phyloP scores from a whole-genome alignment of 2,888 invertebrate species.

The Psylliodes chrysocephalus region DNA sequence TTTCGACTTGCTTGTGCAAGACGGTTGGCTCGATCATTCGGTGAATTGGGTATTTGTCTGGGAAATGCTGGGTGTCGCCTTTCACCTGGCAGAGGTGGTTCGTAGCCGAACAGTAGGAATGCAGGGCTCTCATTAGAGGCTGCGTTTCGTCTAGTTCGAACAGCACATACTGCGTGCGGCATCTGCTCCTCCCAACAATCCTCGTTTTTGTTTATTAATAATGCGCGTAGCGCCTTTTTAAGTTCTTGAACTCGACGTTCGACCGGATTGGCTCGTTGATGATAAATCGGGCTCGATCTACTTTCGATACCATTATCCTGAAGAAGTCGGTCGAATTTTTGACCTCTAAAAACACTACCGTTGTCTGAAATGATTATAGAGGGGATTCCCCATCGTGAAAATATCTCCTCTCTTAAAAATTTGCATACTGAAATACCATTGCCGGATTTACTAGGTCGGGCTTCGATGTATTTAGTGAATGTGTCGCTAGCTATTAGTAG shows the following conservation, averaged over 20 bases:
- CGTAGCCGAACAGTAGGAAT: background rate
- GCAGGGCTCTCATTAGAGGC: background rate
- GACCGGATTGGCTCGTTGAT: slow-evolving; percentile 46
- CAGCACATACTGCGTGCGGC: background rate
- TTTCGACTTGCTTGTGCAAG: background rate
- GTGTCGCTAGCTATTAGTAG: slow-evolving; percentile 14
- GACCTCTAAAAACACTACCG: slow-evolving; percentile 7
- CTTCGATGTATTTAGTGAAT: slow-evolving; percentile 25
- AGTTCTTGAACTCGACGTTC: slow-evolving; percentile 47
- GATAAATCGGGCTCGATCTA: slow-evolving; percentile 39
- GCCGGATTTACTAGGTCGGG: background rate
- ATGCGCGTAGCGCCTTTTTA: slow-evolving; percentile 33
- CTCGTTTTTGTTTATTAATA: background rate
- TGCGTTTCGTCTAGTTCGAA: background rate
- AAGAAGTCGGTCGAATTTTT: background rate
- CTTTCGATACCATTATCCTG: background rate
- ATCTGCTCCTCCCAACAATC: background rate
- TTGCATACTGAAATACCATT: background rate
- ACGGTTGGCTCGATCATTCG: background rate
- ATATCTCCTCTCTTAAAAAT: background rate
- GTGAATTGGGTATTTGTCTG: background rate
- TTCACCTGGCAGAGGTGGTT: background rate
- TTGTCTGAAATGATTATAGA: slow-evolving; percentile 29
- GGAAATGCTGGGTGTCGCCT: background rate
- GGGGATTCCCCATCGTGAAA: slow-evolving; percentile 22